Evolutionary conservation across 2,888 invertebrate genomes (phyloP), one percentile per base, ranked within the genome.

Genomic region (Galerucella calmariensis): DNA sequence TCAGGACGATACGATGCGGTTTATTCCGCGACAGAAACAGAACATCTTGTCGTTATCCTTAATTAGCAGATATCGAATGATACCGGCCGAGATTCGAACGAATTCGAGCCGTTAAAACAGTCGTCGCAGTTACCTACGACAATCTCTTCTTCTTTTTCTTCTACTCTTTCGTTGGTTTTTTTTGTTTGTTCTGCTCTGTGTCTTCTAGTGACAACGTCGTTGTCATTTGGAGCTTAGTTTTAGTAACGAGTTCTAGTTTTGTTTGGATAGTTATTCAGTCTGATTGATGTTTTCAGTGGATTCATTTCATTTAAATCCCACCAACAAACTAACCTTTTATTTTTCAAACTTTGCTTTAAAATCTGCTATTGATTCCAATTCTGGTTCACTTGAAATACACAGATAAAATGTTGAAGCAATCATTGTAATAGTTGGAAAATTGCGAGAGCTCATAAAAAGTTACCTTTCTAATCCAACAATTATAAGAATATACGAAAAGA

Each of bases 41-140:
- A 75, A 76, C 78, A 75, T 65, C 71, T 72, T 74, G 77, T 79
- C 78, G 58, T 76, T 76, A 76, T 76, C 77, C 78, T 75, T 79
- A 79, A 79, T 79, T 79, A 80, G 80, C 80, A 75, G 79, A 79
- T 79, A 80, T 79, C 77, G 75, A 61, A 70, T 63, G 76, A 74
- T 77, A 77, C 68, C 74, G 74, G 66, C 58, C 68, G 77, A 75
- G 74, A 75, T 75, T 77, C 71, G 71, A 69, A 59, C 66, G 67
- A 65, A 74, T 68, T 62, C 68, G 59, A 79, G 78, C 75, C 78
- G 78, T 67, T 79, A 79, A 79, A 79, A 79, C 78, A 79, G 76
- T 73, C 76, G 76, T 77, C 75, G 69, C 59, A 27, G 72, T 72
- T 72, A 72, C 66, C 72, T 66, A 62, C 66, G 72, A 72, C 66